phyloP scores from a whole-genome alignment of 2,888 invertebrate genomes.

The Aelia acuminata region DNA sequence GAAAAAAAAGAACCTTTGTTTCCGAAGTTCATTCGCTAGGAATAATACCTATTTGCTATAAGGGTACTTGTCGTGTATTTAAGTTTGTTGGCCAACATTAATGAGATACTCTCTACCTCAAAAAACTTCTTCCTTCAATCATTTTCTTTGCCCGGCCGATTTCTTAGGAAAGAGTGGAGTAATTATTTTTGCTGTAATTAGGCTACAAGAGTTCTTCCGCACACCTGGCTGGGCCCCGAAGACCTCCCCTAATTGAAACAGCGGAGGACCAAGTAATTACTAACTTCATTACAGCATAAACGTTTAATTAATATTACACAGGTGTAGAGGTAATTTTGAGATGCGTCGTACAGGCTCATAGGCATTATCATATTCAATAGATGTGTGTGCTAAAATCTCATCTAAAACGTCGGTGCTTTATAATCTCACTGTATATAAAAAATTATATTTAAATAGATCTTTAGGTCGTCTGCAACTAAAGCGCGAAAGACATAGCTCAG shows the following conservation, averaged over 20 bases:
- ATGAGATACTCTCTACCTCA: slow-evolving; percentile 17
- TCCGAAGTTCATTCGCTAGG: not conserved
- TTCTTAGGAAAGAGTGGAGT: not conserved
- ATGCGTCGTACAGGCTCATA: not conserved
- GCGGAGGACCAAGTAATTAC: not conserved
- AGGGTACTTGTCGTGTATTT: not conserved
- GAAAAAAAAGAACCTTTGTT: too few relatives aligned
- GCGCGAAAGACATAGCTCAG: too few relatives aligned
- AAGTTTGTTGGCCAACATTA: not conserved
- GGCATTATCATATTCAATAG: not conserved
- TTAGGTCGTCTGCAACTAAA: too few relatives aligned
- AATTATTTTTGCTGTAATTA: slow-evolving; percentile 15
- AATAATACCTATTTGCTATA: not conserved
- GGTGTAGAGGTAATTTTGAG: not conserved
- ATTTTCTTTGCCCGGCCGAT: not conserved
- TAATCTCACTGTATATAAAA: not conserved
- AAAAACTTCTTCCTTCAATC: not conserved
- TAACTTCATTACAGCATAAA: not conserved
- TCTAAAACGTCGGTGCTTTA: not conserved
- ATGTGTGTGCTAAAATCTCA: too few relatives aligned
- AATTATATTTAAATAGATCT: not conserved
- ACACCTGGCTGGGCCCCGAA: not conserved
- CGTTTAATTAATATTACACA: slow-evolving; percentile 25
- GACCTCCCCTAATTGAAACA: not conserved
- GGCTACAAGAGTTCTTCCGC: not conserved